Evolutionary conservation across 2,797 vertebrate genomes (phyloP).

Genomic region (Caiman crocodilus): DNA sequence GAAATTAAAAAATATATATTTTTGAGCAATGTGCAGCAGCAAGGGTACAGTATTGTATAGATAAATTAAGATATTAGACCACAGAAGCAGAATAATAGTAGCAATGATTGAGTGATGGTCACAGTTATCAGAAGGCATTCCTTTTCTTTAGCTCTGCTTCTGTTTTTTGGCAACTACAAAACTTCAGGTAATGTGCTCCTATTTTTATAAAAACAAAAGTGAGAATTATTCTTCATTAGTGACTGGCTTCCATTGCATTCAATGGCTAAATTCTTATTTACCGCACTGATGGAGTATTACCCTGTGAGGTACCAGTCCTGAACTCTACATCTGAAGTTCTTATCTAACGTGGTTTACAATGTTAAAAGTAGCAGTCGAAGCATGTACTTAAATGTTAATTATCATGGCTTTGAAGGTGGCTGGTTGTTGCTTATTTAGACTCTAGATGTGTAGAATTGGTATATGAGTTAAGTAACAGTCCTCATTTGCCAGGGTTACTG

Average conservation of each 20-base stretch:
- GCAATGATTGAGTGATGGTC: not conserved
- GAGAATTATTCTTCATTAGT: not conserved
- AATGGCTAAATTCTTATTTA: not conserved
- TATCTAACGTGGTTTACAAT: not conserved
- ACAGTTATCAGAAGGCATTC: not conserved
- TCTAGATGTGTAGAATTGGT: not conserved
- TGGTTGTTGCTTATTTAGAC: constrained; percentile 1
- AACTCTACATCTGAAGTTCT: rapidly evolving
- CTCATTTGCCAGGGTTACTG: not conserved
- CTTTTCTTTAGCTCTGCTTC: not conserved
- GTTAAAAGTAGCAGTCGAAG: not conserved
- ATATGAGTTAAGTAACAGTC: constrained; percentile 27
- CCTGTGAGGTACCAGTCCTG: rapidly evolving
- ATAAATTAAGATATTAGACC: not conserved
- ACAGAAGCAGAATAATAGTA: not conserved
- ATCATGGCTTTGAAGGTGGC: not conserved
- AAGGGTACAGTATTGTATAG: not conserved
- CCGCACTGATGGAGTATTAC: rapidly evolving
- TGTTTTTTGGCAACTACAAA: not conserved
- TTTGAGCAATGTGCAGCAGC: too few relatives aligned
- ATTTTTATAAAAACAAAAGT: not conserved
- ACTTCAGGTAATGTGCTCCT: not conserved
- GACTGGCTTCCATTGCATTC: not conserved
- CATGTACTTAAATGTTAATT: not conserved
- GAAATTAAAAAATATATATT: too few relatives aligned